Evolutionary conservation across 2,113 vertebrate species (phyloP).

Genomic region (Chloebia gouldiae): DNA sequence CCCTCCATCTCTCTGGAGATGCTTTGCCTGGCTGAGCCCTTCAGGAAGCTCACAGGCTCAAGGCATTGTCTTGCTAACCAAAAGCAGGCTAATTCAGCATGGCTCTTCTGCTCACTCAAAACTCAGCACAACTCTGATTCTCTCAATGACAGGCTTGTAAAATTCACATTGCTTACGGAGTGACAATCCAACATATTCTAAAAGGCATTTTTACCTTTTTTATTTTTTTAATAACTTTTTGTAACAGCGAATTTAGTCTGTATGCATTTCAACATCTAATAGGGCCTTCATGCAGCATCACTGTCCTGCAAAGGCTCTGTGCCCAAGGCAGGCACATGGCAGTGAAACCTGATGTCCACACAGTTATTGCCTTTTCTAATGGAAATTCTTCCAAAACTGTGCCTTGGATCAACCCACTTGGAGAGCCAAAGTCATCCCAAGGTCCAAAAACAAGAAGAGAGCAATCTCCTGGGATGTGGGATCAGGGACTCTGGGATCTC

Average conservation of each 20-base stretch:
- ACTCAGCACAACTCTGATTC: neutral
- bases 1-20: neutral
- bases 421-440: neutral
- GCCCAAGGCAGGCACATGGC: neutral
- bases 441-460: neutral
- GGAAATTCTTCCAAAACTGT: neutral
- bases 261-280: neutral
- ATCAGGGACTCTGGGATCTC: neutral
- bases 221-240: neutral
- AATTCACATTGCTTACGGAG: neutral
- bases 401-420: neutral
- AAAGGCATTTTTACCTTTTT: neutral
- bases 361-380: neutral
- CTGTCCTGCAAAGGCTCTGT: neutral
- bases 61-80: neutral
- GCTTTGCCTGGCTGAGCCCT: neutral
- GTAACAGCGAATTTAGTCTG: neutral
- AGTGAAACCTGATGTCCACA: accelerated
- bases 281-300: neutral
- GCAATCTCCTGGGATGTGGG: neutral
- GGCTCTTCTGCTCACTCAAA: neutral
- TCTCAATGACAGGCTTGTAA: neutral
- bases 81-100: neutral
- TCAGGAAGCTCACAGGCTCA: neutral
- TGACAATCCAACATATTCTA: neutral